A percentile compares a stretch with the other conserved stretches of the same genome.
Conservation (phyloP, 2,888 invertebrate genomes). For the Scaptomyza cyrtandrae region DNA sequence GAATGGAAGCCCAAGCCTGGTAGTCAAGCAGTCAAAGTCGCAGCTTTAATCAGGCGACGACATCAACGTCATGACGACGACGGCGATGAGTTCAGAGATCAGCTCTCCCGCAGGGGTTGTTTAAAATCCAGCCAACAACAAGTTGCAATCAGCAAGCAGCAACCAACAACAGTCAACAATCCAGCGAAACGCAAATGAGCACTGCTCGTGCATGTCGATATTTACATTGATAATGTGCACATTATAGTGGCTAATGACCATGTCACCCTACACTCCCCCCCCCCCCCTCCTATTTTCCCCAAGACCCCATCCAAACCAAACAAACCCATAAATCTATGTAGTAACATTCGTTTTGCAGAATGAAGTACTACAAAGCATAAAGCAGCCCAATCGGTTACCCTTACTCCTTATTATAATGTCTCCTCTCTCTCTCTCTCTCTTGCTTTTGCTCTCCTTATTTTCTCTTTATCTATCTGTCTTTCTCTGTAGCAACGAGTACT, state of each 20-base stretch:
- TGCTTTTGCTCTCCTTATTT: background rate
- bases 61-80: slow-evolving; percentile 30
- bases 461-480: background rate
- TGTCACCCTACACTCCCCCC: background rate
- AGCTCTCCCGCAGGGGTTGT: slow-evolving; percentile 59
- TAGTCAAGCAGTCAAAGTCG: slow-evolving; percentile 53
- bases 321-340: background rate
- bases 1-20: slow-evolving; percentile 25
- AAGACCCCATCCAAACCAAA: background rate
- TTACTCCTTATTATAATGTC: slow-evolving; percentile 1
- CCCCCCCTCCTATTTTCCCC: background rate
- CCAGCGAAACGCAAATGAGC: slow-evolving; percentile 36
- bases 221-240: slow-evolving; percentile 56
- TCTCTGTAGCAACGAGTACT: slow-evolving; percentile 2
- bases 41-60: slow-evolving; percentile 48
- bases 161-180: slow-evolving; percentile 4
- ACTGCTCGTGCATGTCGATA: slow-evolving; percentile 43
- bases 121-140: slow-evolving; percentile 32
- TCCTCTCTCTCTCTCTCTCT: background rate
- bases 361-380: background rate
- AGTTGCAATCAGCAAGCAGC: too few species aligned
- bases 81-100: slow-evolving; percentile 47
- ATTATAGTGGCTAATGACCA: slow-evolving; percentile 41
- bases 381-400: slow-evolving; percentile 18
- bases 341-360: background rate